Conservation (phyloP, 2,797 vertebrate species). For the Gallinago stenura region DNA sequence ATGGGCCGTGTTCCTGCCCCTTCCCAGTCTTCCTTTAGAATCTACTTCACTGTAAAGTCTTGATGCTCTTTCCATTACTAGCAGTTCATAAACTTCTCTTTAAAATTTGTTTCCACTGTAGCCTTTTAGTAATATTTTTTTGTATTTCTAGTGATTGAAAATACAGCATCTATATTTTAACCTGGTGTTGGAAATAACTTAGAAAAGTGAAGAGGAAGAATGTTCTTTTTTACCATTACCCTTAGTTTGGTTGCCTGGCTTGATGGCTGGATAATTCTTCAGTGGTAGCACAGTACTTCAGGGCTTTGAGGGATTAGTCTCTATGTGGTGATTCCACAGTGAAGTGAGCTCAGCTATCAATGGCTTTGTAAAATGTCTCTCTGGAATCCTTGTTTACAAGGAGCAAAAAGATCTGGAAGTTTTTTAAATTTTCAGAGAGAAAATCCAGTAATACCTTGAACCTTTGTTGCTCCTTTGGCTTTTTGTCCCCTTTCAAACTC, state of each 20-base stretch:
- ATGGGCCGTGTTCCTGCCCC: not conserved
- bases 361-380: not conserved
- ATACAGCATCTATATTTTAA: not conserved
- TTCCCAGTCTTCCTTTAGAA: not conserved
- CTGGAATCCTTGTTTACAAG: not conserved
- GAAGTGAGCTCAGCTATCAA: not conserved
- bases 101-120: not conserved
- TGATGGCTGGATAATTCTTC: not conserved
- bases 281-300: not conserved
- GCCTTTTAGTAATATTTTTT: not conserved
- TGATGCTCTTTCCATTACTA: not conserved
- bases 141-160: not conserved
- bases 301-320: not conserved
- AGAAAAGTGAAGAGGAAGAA: not conserved
- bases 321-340: not conserved
- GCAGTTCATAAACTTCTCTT: not conserved
- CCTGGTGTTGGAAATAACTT: not conserved
- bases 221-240: not conserved
- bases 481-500: not conserved
- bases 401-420: not conserved
- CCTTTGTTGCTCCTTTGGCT: not conserved
- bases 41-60: not conserved
- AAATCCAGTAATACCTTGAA: not conserved
- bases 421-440: not conserved
- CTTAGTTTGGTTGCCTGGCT: not conserved